These are phyloP conservation scores for Sisor rabdophorus DNA, from an alignment of 2,113 vertebrate species.

Conservation along the genomic window DNA sequence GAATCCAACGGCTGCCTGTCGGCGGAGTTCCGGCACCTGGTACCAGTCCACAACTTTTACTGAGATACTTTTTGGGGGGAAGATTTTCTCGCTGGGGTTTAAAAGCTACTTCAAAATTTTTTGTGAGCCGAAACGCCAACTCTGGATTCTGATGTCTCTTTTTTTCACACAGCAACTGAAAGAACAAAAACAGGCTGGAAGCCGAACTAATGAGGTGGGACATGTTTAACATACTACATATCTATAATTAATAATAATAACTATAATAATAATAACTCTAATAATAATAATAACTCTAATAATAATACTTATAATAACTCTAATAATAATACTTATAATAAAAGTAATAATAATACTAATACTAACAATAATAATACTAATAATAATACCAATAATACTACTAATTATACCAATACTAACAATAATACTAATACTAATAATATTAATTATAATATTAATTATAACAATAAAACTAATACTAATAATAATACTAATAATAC, in stretches of 20 bases:
- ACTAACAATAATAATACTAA: no score
- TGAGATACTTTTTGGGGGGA: not conserved
- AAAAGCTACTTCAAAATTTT: no score
- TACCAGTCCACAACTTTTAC: conserved; percentile 55
- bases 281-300: not conserved
- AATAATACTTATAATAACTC: not conserved
- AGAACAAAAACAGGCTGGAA: conserved; percentile 74
- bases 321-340: no score
- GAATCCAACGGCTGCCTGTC: conserved; percentile 78
- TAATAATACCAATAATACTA: no score
- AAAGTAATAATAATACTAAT: no score
- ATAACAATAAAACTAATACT: no score
- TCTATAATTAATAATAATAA: not conserved
- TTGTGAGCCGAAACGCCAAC: no score
- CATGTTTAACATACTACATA: not conserved
- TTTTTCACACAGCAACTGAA: conserved; percentile 75
- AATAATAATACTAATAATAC: no score
- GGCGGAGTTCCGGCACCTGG: conserved; percentile 87
- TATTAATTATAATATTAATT: no score
- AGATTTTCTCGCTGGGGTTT: not conserved
- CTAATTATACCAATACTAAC: no score
- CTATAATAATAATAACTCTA: not conserved
- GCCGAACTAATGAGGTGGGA: conserved; percentile 79
- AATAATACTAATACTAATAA: no score
- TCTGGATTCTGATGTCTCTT: no score